These are phyloP conservation scores for Teleogryllus occipitalis DNA, from an alignment of 1,140 invertebrate genomes.

Conservation along the genomic window DNA sequence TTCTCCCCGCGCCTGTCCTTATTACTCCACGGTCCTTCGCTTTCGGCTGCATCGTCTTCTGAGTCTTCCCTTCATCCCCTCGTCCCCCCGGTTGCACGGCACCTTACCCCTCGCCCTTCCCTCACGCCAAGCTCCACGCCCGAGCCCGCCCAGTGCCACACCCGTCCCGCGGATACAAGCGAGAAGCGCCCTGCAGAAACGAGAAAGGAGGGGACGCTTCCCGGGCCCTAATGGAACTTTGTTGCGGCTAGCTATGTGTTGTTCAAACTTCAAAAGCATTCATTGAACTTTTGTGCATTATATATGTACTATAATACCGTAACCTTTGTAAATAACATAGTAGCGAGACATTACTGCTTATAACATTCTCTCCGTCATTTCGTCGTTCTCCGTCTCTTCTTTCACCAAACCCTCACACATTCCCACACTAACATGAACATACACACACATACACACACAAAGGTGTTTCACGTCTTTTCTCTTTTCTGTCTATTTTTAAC, in stretches of 20 bases:
- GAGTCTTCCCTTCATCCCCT: neutral
- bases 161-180: neutral
- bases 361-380: neutral
- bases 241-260: neutral
- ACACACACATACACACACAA: neutral
- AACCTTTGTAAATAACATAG: neutral
- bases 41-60: too few relatives aligned
- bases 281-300: slow-evolving; percentile 5
- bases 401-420: neutral
- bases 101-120: too few relatives aligned
- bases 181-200: neutral
- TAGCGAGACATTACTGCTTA: neutral
- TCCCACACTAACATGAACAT: neutral
- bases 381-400: neutral
- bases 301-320: neutral
- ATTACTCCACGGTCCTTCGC: too few relatives aligned
- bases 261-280: slow-evolving; percentile 5
- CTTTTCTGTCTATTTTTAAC: neutral
- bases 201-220: neutral
- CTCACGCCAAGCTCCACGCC: neutral
- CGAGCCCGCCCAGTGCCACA: neutral
- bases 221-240: neutral
- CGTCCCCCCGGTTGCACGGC: too few relatives aligned
- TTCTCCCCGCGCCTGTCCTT: too few relatives aligned
- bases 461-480: neutral